Evolutionary conservation across 2,888 invertebrate species (phyloP), one percentile per base, ranked within the genome.

Genomic region (Drosophila kanekoi): DNA sequence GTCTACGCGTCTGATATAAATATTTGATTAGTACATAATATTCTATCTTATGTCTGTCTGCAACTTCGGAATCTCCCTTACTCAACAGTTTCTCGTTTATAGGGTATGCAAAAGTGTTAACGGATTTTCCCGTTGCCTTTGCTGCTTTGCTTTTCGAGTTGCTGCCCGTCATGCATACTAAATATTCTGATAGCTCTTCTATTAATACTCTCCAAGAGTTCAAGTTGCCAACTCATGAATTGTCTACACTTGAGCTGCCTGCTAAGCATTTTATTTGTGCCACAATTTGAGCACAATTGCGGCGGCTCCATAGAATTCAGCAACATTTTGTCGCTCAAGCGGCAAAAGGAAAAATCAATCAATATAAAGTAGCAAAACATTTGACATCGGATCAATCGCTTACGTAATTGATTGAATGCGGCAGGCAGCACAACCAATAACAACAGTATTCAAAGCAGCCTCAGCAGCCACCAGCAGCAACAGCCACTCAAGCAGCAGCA

Each of bases 381-480:
- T 87, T 79, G 85, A 69, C 85, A 83, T 47, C 51, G 59, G 35
- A 64, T 72, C 79, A 59, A 66, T 74, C 44, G 66, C 44, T 35
- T 43, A 54, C 45, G 67, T 69, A 83, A 83, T 88, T 88, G 83
- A 83, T 88, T 79, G 80, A 79, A 69, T 65, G 61, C 64, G 47
- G 41, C 54, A 44, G 45, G 4, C 64, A 59, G 44, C 49, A 61
- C 43, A 45, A 59, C 14, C 33, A 43, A 47, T 23, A 35, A 4
- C 47, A 35, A 13, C 45, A 40, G 13, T 14, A 28, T 51, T 13
- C 11, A 35, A 35, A 23, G 9, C 33, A 43, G 38, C 33, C 58
- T 9, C 35, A 33, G 4, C 52, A 45, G 33, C 41, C 41, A 48
- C 9, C n/a, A 41, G 13, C 43, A 53, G 13, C 18, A 48, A 11